Evolutionary conservation across 2,888 invertebrate genomes (phyloP).

Genomic region (Sminthurides aquaticus): DNA sequence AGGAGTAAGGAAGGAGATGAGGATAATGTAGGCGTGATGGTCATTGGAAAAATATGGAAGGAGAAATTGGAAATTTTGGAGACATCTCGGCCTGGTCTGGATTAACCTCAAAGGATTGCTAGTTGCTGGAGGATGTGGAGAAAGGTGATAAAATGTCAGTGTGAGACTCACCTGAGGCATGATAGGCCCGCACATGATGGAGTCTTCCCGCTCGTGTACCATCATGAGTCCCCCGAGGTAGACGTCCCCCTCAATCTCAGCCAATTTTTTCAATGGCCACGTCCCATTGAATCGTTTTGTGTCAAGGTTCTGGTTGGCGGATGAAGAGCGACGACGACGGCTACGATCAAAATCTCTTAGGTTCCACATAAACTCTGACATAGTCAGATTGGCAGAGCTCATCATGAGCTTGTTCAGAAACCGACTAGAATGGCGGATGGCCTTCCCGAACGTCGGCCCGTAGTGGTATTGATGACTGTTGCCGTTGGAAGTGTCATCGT

Average conservation of each 20-base stretch:
- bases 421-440: conserved; percentile 35
- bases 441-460: conserved; percentile 25
- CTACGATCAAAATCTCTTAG: conserved; percentile 33
- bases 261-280: conserved; percentile 67
- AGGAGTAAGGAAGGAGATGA: no score
- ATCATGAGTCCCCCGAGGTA: conserved; percentile 88
- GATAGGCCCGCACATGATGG: conserved; percentile 79
- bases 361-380: conserved; percentile 39
- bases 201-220: conserved; percentile 85
- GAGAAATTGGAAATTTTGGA: no score
- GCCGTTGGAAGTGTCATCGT: conserved; percentile 5
- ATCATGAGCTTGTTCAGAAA: conserved; percentile 25
- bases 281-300: conserved; percentile 21
- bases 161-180: conserved; percentile 71
- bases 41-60: no score
- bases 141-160: neutral
- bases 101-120: no score
- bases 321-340: conserved; percentile 30
- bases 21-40: no score
- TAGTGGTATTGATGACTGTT: neutral
- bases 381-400: conserved; percentile 32
- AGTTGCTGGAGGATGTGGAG: no score
- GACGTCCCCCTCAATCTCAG: conserved; percentile 78
- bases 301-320: conserved; percentile 24
- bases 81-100: no score